Evolutionary conservation across 2,888 invertebrate genomes (phyloP), one percentile per base, ranked within the genome.

Genomic region (Habrosyne pyritoides): DNA sequence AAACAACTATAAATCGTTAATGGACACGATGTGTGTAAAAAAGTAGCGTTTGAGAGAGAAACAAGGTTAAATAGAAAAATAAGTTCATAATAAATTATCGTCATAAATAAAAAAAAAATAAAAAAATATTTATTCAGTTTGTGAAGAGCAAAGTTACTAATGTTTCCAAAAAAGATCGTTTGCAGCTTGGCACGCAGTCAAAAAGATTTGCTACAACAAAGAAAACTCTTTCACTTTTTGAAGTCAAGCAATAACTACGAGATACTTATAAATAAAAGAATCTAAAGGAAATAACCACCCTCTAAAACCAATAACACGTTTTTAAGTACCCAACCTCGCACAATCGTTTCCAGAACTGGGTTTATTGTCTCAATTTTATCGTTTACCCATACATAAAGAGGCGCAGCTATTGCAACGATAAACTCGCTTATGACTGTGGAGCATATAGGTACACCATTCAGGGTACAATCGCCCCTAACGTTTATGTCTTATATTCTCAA

Each of bases 371-470:
- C 42, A 42, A 42, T 42, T 68, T 68, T 66, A 68, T 60, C 47
- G 61, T 49, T 28, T 48, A 33, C 42, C 21, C 56, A 54, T 33
- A 60, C 54, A 66, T 66, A 68, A 61, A 63, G 53, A 55, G 49
- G 53, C 50, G 58, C 18, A 42, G 18, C 28, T 50, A 50, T 50
- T 50, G 50, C 28, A 50, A 50, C 50, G 28, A 50, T 50, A 50
- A 50, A 50, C 50, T 14, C 12, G 18, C 18, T 50, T 50, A 50
- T 50, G 26, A 30, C 30, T 26, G 28, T 42, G 18, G 18, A 7
- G 42, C 6, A 42, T 12, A 18, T 4, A 18, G 14, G 18, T 42
- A 8, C 42, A 14, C 36, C 33, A 33, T 33, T 33, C 33, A 2
- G 18, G 42, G 42, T 18, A 42, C 42, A 42, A 42, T 18, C 18